Base-by-base conservation (phyloP, 2,113 vertebrate genomes). In the Pelecanus crispus region DNA sequence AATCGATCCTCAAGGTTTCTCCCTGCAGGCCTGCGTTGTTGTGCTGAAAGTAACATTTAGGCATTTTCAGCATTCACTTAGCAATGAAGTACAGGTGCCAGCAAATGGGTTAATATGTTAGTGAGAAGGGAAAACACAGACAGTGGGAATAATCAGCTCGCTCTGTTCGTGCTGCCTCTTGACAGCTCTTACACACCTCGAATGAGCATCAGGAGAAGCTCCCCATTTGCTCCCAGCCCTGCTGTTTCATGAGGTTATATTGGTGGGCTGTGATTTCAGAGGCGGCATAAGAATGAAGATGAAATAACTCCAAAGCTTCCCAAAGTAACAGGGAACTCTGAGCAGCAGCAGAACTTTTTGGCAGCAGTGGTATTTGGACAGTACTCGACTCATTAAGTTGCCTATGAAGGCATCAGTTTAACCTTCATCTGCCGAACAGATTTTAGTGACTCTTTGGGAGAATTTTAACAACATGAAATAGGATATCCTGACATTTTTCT, bases 371-470 rank as follows among this genome's bases (percentile, higher is more conserved):
- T 72, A 82, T 92, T 63, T 92, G 61, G 36, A 81, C 80, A 66
- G 50, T 63, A 47, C 14, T 90, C 32, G 38, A 50, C 56, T 92
- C 77, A 79, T 92, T 75, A 92, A 56, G 61, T 70, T 92, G 65
- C 56, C 42, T 67, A 6, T 7, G 44, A 83, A 89, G 38, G 42
- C 40, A 81, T 36, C 16, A 34, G 70, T 85, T 92, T 75, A 95
- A 79, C 62, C 29, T 77, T 85, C 15, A 87, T 79, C 65, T 78
- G 47, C 42, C 70, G 52, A 74, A 34, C 17, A 40, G 49, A 53
- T 84, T 96, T 85, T 85, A 85, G 62, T 73, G 73, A 87, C 73
- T 82, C 70, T 74, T 19, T 20, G 70, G 40, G 95, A 92, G 50
- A 87, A 70, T 87, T 87, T 90, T 58, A 75, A 53, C 62, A 68